Percentiles rank a stretch among this genome's conserved stretches.
These are phyloP conservation scores for Eleginops maclovinus DNA, from an alignment of 2,113 vertebrate genomes.

Conservation along the genomic window DNA sequence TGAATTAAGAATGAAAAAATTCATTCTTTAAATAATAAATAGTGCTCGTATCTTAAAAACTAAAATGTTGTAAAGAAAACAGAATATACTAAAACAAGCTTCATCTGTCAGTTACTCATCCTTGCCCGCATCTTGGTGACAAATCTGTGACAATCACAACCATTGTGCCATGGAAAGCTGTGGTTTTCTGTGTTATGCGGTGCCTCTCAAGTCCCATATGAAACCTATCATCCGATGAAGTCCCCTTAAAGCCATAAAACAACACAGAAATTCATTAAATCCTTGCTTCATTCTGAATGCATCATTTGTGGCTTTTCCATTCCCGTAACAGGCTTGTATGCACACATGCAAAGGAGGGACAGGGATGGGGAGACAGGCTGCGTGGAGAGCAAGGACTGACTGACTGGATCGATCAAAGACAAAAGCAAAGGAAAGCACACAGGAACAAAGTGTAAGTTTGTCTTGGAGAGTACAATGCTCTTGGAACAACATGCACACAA, in stretches of 20 bases:
- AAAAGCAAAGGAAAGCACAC: conserved; percentile 51
- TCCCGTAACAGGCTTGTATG: conserved; percentile 57
- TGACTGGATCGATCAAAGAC: conserved; percentile 34
- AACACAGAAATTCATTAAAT: conserved; percentile 76
- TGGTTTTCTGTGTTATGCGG: conserved; percentile 62
- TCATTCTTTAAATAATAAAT: conserved; percentile 27
- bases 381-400: conserved; percentile 11
- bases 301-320: conserved; percentile 69
- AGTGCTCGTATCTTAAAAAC: no score
- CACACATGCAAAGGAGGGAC: conserved; percentile 64
- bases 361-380: conserved; percentile 40
- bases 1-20: conserved; percentile 32
- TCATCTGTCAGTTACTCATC: conserved; percentile 32
- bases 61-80: conserved; percentile 28
- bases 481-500: conserved; percentile 7
- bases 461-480: conserved; percentile 36
- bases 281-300: conserved; percentile 58
- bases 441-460: conserved; percentile 18
- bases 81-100: conserved; percentile 7
- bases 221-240: conserved; percentile 71
- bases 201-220: conserved; percentile 71
- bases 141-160: conserved; percentile 56
- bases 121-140: conserved; percentile 45
- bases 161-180: conserved; percentile 66
- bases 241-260: conserved; percentile 71